A percentile compares a stretch with the other conserved stretches of the same genome.
Evolutionary conservation across 1,140 invertebrate species (phyloP).

Genomic region (Acromyrmex heyeri): DNA sequence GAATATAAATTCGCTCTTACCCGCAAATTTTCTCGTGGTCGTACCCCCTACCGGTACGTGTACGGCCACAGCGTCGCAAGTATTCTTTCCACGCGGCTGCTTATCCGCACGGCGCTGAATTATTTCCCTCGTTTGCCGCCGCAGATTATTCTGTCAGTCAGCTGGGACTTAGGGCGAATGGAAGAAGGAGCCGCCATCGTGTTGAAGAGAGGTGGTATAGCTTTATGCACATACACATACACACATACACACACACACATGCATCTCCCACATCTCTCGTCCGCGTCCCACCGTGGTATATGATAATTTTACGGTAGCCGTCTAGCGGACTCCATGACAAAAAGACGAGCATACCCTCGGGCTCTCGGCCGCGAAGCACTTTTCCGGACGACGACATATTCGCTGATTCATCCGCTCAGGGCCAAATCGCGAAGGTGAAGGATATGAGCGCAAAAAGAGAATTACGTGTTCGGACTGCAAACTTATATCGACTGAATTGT

Average conservation of each 20-base stretch:
- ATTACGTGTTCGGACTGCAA: slow-evolving; percentile 65
- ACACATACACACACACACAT: neutral
- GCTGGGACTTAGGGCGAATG: slow-evolving; percentile 58
- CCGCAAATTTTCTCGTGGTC: slow-evolving; percentile 60
- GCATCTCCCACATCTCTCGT: neutral
- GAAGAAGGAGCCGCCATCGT: slow-evolving; percentile 48
- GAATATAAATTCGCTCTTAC: slow-evolving; percentile 48
- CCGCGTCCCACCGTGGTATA: slow-evolving; percentile 51
- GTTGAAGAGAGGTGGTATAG: slow-evolving; percentile 44
- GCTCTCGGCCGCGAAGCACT: slow-evolving; percentile 66
- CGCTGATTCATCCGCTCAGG: slow-evolving; percentile 73
- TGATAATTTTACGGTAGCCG: slow-evolving; percentile 74
- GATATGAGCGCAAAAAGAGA: slow-evolving; percentile 60
- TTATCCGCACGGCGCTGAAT: slow-evolving; percentile 67
- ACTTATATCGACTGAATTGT: slow-evolving; percentile 32
- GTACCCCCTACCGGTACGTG: neutral
- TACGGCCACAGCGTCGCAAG: slow-evolving; percentile 33
- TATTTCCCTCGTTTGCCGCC: slow-evolving; percentile 65
- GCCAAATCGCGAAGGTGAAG: slow-evolving; percentile 47
- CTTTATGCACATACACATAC: neutral
- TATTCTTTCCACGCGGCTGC: slow-evolving; percentile 69
- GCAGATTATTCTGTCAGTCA: slow-evolving; percentile 73
- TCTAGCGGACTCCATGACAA: slow-evolving; percentile 60
- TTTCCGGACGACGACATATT: slow-evolving; percentile 70
- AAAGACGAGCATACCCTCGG: slow-evolving; percentile 70